Percentiles rank a stretch among this genome's conserved stretches.
Conservation (phyloP, 2,113 vertebrate genomes). For the Cynocephalus volans region DNA sequence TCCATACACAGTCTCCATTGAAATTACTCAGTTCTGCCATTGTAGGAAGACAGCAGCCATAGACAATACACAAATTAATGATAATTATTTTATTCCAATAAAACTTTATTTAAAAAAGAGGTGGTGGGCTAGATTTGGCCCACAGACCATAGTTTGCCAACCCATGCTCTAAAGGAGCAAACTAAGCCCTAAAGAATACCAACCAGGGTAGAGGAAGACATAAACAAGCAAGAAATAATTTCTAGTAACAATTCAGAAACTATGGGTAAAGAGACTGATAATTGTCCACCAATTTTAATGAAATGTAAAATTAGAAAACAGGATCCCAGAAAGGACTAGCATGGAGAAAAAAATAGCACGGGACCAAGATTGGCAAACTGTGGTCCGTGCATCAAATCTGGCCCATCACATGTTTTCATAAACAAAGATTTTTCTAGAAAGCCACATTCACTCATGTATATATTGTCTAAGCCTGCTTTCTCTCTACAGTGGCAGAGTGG, state of each 20-base stretch:
- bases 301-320: conserved; percentile 16
- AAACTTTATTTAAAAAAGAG: conserved; percentile 18
- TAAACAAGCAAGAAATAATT: not conserved
- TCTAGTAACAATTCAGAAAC: not conserved
- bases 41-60: not conserved
- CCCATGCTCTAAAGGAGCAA: not conserved
- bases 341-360: not conserved
- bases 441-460: not conserved
- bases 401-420: not conserved
- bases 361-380: not conserved
- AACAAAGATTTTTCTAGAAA: not conserved
- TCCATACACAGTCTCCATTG: not conserved
- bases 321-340: not conserved
- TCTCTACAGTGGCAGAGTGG: not conserved
- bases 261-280: not conserved
- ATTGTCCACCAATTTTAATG: conserved; percentile 8
- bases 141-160: not conserved
- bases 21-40: not conserved
- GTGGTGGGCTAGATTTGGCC: not conserved
- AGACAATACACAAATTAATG: not conserved
- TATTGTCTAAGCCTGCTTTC: not conserved
- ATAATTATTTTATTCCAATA: not conserved
- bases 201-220: not conserved
- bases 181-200: conserved; percentile 29
- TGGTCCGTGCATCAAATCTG: too few relatives aligned